Evolutionary conservation across 2,113 vertebrate genomes (phyloP).

Genomic region (Tauraco erythrolophus): DNA sequence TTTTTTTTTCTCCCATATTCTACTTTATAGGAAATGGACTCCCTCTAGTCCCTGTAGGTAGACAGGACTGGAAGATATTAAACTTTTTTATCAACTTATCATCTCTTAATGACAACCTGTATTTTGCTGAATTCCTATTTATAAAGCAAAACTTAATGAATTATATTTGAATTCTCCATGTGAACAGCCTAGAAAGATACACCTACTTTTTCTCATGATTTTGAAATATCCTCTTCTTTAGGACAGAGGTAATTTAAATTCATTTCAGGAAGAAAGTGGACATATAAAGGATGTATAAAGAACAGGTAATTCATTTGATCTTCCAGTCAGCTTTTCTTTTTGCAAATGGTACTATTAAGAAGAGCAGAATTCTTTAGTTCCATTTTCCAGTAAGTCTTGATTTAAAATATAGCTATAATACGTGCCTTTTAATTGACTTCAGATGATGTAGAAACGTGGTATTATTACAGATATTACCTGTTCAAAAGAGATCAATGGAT

Average conservation of each 20-base stretch:
- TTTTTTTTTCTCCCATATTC: background rate
- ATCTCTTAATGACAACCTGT: background rate
- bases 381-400: slow-evolving; percentile 4
- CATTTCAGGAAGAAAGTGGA: background rate
- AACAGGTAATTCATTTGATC: slow-evolving; percentile 31
- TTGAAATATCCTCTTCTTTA: background rate
- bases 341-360: slow-evolving; percentile 18
- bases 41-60: background rate
- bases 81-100: background rate
- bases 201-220: background rate
- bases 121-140: background rate
- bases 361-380: background rate
- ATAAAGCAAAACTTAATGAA: background rate
- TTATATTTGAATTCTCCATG: background rate
- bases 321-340: slow-evolving; percentile 31
- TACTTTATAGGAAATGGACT: background rate
- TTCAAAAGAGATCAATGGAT: slow-evolving; percentile 27
- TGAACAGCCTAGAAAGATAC: background rate
- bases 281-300: background rate
- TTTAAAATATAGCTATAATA: slow-evolving; percentile 48
- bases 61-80: background rate
- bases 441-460: background rate
- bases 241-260: slow-evolving; percentile 12
- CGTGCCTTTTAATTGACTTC: background rate
- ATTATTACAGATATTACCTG: slow-evolving; percentile 20